Percentiles rank a stretch among this genome's conserved stretches.
phyloP scores from a whole-genome alignment of 2,113 vertebrate species.

The Mirza zaza region DNA sequence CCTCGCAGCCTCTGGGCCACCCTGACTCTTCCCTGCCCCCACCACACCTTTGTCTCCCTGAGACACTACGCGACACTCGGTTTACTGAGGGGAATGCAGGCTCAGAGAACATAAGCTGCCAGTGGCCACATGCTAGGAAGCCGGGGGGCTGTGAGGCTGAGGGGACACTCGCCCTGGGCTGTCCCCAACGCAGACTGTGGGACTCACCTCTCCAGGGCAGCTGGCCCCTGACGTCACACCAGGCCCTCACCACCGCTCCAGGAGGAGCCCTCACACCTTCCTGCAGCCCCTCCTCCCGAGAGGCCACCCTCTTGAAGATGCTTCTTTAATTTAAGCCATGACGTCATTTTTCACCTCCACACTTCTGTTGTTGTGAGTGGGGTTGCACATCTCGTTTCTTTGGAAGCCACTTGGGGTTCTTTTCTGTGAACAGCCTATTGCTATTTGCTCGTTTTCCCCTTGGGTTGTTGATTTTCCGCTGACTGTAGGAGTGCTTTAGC shows the following conservation, averaged over 20 bases:
- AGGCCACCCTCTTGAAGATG: background rate
- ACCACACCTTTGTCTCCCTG: too few relatives aligned
- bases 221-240: fast-evolving
- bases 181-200: background rate
- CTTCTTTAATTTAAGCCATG: background rate
- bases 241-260: background rate
- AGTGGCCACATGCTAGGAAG: background rate
- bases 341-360: background rate
- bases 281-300: too few relatives aligned
- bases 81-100: background rate
- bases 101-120: background rate
- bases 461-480: background rate
- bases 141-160: background rate
- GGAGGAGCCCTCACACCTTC: background rate
- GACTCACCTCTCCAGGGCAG: background rate
- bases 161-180: background rate
- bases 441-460: slow-evolving; percentile 10
- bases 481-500: background rate
- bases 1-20: too few relatives aligned
- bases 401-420: background rate
- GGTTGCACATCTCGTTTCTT: background rate
- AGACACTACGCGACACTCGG: background rate
- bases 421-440: background rate
- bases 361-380: background rate
- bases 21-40: background rate